A percentile compares a stretch with the other conserved stretches of the same genome.
phyloP scores from a whole-genome alignment of 2,113 vertebrate species.

The Chauna torquata region DNA sequence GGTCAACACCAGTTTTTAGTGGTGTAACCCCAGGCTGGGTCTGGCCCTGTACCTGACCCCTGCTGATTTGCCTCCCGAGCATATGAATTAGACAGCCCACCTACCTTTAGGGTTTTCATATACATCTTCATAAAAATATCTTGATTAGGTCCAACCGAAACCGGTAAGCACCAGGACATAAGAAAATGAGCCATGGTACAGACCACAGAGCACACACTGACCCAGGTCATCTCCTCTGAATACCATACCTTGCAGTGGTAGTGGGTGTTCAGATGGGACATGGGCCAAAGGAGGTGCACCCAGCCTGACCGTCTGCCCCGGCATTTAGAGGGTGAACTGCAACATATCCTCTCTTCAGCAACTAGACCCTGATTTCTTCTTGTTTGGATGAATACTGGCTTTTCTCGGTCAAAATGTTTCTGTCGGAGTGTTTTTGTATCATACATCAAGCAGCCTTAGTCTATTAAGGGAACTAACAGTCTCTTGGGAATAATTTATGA shows the following conservation, averaged over 20 bases:
- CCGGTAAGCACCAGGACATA: not conserved
- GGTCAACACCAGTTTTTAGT: not conserved
- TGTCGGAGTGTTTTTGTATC: not conserved
- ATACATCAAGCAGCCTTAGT: not conserved
- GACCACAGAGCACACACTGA: not conserved
- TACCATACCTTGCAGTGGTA: not conserved
- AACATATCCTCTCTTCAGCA: not conserved
- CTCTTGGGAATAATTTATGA: not conserved
- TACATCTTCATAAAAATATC: not conserved
- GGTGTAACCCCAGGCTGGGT: not conserved
- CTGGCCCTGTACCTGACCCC: not conserved
- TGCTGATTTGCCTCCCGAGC: not conserved
- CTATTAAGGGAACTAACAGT: not conserved
- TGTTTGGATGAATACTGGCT: not conserved
- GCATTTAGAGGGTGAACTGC: not conserved
- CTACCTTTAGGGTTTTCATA: not conserved
- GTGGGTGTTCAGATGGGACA: not conserved
- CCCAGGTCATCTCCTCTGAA: not conserved
- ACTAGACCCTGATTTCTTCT: not conserved
- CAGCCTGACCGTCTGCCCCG: rapidly evolving
- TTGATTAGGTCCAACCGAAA: not conserved
- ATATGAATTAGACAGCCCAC: not conserved
- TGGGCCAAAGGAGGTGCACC: rapidly evolving
- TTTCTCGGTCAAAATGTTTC: not conserved
- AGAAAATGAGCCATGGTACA: not conserved